Evolutionary conservation across 2,888 invertebrate species (phyloP), one percentile per base, ranked within the genome.

Genomic region (Myathropa florea): DNA sequence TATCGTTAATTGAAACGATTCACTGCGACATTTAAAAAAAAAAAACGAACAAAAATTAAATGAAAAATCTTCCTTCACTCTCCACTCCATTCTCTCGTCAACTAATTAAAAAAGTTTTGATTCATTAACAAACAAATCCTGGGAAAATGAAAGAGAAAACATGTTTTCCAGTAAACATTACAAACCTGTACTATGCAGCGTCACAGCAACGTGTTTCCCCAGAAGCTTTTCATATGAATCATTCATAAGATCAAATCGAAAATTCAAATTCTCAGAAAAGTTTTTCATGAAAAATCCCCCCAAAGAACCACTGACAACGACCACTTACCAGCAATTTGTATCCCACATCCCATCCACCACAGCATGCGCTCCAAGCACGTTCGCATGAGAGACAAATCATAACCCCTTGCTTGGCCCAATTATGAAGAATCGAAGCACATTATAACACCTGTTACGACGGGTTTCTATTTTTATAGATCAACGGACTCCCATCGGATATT

Each of bases 341-440:
- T 33, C 9, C n/a, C 12, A 12, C 46, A n/a, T 7, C 46, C 46
- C 46, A n/a, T 18, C 46, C 46, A 18, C 46, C 18, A n/a, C 12
- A 12, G 0, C 9, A 33, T 33, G 12, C 10, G 12, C 7, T 33
- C 33, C 12, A 33, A 33, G 12, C 30, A 10, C 10, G 18, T 46
- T 0, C 46, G 18, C 18, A 39, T n/a, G n/a, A 14, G 14, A 39
- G 39, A 39, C 39, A 18, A 18, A 18, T 65, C 59, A 46, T 53
- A 70, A 59, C 23, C 57, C 57, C 24, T 24, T 14, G 24, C 12
- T 10, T 57, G 60, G 71, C 46, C 57, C 57, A 76, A 67, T 76
- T 84, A 76, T 84, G 76, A 63, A 67, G 72, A 81, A 77, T 72
- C 61, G 73, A 67, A 23, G 10, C 28, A 12, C 53, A n/a, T 12